Evolutionary conservation across 1,140 invertebrate genomes (phyloP).

Genomic region (Hyphantria cunea): DNA sequence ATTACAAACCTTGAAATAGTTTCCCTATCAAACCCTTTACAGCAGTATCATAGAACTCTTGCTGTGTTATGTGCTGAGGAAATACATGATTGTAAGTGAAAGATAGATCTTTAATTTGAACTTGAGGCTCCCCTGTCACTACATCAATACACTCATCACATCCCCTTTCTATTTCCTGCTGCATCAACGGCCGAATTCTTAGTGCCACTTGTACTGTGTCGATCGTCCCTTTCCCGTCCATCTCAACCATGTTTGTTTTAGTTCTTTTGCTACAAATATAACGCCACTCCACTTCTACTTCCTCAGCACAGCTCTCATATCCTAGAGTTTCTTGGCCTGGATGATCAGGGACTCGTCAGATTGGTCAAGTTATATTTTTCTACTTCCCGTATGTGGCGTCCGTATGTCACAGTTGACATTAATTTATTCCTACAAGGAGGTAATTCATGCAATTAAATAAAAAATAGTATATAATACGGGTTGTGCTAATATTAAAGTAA

Average conservation of each 20-base stretch:
- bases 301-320: slow-evolving; percentile 12
- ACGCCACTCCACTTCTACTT: slow-evolving; percentile 11
- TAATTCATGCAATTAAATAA: slow-evolving; percentile 1
- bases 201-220: slow-evolving; percentile 88
- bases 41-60: slow-evolving; percentile 89
- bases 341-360: slow-evolving; percentile 13
- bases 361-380: slow-evolving; percentile 33
- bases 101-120: slow-evolving; percentile 88
- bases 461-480: too few species aligned
- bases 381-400: background rate
- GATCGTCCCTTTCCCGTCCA: slow-evolving; percentile 57
- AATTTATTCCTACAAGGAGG: slow-evolving; percentile 12
- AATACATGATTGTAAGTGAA: slow-evolving; percentile 97
- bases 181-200: slow-evolving; percentile 89
- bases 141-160: slow-evolving; percentile 86
- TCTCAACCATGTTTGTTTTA: slow-evolving; percentile 53
- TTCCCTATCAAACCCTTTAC: slow-evolving; percentile 89
- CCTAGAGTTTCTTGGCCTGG: slow-evolving; percentile 9
- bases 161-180: slow-evolving; percentile 86
- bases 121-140: slow-evolving; percentile 84
- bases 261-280: background rate
- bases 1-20: slow-evolving; percentile 88
- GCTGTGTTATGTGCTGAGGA: slow-evolving; percentile 85
- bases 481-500: too few species aligned
- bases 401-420: slow-evolving; percentile 15